Evolutionary conservation across 2,113 vertebrate species (phyloP), one percentile per base, ranked within the genome.

Genomic region (Syngnathus floridae): DNA sequence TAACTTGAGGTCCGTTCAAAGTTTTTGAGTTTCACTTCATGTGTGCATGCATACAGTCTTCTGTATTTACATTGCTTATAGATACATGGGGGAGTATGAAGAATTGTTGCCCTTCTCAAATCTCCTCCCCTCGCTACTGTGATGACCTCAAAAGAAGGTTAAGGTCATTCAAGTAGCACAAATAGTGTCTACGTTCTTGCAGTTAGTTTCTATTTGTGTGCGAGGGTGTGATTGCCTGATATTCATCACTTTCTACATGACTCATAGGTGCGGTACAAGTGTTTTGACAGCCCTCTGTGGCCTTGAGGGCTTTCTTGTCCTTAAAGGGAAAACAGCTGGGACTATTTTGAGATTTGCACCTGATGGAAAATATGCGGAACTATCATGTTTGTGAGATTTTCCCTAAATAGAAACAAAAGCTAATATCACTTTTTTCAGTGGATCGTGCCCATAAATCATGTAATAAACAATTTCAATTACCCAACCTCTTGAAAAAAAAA

Each of bases 401-500:
- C n/a, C 37, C 38, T 36, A 12, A 61, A 57, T 57, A 48, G 22
- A 56, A 59, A 58, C 62, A 26, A 55, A 13, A 19, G 38, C 35
- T 37, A 4, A 41, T 38, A 46, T 8, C 6, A 41, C 16, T 51
- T 9, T 38, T 75, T 26, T 48, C 59, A 6, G 5, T 37, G 37
- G 56, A n/a, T 14, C 1, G 54, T 66, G 17, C 26, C 52, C 4
- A 56, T 68, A 73, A 66, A 16, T 26, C 31, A 31, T 43, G 11
- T 22, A 51, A 59, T 21, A 73, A 71, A 69, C 71, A 81, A 73
- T 72, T 76, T 73, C 35, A 65, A 75, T 37, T 68, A 59, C 73
- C 54, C 72, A 55, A 80, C 74, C 71, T 52, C n/a, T 82, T 67
- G 72, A 52, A 79, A 71, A 69, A 63, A 69, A 62, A 70, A 73